A percentile compares a stretch with the other conserved stretches of the same genome.
Conservation (phyloP, 2,888 invertebrate species). For the Lasioglossum oenotherae region DNA sequence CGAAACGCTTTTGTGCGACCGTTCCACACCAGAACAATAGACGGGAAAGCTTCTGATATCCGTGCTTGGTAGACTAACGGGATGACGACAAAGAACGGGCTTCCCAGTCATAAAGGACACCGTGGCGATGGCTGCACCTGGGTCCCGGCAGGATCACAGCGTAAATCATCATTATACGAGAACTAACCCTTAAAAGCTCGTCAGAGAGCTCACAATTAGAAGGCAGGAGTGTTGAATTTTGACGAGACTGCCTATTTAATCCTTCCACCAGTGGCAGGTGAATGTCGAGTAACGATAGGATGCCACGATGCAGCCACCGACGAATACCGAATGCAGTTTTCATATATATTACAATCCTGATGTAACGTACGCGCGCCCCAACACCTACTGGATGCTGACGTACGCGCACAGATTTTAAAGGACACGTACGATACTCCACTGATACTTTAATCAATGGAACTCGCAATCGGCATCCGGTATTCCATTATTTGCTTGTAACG, state of each 20-base stretch:
- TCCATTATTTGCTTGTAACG: background rate
- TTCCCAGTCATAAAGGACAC: slow-evolving; percentile 70
- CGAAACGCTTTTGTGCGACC: slow-evolving; percentile 23
- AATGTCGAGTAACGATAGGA: slow-evolving; percentile 19
- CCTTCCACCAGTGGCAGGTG: background rate
- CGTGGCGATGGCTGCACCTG: slow-evolving; percentile 15
- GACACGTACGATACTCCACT: background rate
- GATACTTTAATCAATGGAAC: background rate
- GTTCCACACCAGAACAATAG: slow-evolving; percentile 61
- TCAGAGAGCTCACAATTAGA: slow-evolving; percentile 69
- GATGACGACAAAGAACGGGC: slow-evolving; percentile 71
- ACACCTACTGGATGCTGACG: background rate
- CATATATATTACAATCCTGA: background rate
- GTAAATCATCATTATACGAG: slow-evolving; percentile 70
- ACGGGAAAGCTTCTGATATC: slow-evolving; percentile 66
- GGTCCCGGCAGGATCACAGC: slow-evolving; percentile 55
- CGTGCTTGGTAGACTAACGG: slow-evolving; percentile 53
- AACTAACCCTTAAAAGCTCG: slow-evolving; percentile 60
- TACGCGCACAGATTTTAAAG: background rate
- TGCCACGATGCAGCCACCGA: background rate
- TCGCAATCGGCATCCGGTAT: background rate
- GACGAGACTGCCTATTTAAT: slow-evolving; percentile 47
- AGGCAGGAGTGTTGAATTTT: slow-evolving; percentile 57
- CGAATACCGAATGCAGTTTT: slow-evolving; percentile 9
- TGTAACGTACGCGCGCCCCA: background rate